Percentiles rank a stretch among this genome's conserved stretches.
Conservation (phyloP, 1,140 invertebrate genomes). For the Euwallacea fornicatus region DNA sequence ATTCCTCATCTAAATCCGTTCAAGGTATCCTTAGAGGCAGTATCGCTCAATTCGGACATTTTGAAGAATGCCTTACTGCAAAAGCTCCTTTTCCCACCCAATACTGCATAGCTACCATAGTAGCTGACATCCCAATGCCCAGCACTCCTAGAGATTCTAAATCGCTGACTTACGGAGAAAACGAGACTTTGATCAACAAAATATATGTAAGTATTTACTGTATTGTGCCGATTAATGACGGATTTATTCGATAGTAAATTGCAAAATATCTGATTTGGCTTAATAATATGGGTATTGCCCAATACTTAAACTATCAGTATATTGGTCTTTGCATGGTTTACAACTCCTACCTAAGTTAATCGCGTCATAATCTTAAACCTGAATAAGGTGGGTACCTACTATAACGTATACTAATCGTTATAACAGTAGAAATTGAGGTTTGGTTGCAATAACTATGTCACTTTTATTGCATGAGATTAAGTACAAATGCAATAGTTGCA, state of each 20-base stretch:
- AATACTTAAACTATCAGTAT: no score
- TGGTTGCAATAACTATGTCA: no score
- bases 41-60: conserved; percentile 62
- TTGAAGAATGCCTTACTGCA: conserved; percentile 60
- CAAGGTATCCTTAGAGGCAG: conserved; percentile 59
- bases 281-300: no score
- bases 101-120: conserved; percentile 58
- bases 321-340: no score
- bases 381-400: no score
- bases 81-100: conserved; percentile 56
- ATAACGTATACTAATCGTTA: no score
- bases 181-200: conserved; percentile 55
- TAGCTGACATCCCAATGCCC: conserved; percentile 49
- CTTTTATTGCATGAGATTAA: no score
- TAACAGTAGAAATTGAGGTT: no score
- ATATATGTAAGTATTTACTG: conserved; percentile 55
- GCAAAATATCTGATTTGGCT: no score
- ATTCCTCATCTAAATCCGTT: conserved; percentile 60
- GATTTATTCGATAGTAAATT: background rate
- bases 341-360: no score
- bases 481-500: no score
- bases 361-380: no score
- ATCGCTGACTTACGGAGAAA: conserved; percentile 52
- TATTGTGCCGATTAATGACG: background rate
- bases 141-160: conserved; percentile 49